Evolutionary conservation across 2,113 vertebrate species (phyloP).

Genomic region (Zonotrichia leucophrys): DNA sequence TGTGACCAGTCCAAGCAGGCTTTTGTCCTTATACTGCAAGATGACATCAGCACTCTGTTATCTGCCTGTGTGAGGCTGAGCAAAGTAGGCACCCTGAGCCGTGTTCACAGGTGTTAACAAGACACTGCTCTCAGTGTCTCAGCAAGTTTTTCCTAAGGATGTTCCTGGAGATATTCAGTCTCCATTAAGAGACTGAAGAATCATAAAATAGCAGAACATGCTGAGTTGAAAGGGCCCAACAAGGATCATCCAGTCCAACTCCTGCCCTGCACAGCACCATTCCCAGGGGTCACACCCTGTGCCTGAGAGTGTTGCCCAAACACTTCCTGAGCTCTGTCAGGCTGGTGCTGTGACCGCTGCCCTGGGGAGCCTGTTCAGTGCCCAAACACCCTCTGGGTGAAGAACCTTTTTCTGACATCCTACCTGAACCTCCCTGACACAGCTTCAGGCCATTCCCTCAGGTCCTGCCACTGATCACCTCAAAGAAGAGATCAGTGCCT

Average conservation of each 20-base stretch:
- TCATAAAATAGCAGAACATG: neutral
- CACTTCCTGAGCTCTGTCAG: fast-evolving
- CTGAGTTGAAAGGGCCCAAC: neutral
- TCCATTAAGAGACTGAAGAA: neutral
- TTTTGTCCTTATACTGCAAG: neutral
- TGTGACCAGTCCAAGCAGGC: neutral
- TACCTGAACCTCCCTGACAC: neutral
- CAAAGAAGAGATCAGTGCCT: neutral
- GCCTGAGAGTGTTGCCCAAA: neutral
- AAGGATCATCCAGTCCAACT: too few relatives aligned
- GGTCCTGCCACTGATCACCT: neutral
- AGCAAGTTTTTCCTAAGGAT: neutral
- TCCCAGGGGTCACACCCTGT: fast-evolving
- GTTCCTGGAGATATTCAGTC: neutral
- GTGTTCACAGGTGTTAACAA: neutral
- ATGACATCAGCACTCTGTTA: neutral
- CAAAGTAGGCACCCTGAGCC: neutral
- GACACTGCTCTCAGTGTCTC: neutral
- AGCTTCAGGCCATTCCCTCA: neutral
- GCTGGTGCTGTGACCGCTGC: neutral
- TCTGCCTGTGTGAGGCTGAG: neutral
- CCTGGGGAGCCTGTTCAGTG: neutral
- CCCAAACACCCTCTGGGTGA: fast-evolving
- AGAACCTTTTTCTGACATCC: neutral
- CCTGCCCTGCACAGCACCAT: neutral